Percentiles rank a stretch among this genome's conserved stretches.
These are phyloP conservation scores for Cheilosia soror DNA, from an alignment of 2,888 invertebrate genomes.

Conservation along the genomic window DNA sequence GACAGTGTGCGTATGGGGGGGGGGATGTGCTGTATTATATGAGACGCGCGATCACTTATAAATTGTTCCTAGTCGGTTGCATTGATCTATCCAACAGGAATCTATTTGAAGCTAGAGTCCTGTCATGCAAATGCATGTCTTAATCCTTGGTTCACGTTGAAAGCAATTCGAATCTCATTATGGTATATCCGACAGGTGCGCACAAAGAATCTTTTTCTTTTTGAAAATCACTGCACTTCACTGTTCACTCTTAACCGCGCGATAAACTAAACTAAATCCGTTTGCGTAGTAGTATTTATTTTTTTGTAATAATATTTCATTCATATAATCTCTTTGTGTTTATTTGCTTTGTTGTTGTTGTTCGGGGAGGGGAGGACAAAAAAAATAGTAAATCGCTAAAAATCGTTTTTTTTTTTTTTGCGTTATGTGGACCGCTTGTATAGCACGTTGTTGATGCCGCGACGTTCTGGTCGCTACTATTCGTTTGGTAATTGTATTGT, in stretches of 20 bases:
- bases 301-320: constrained; percentile 29
- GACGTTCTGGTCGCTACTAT: constrained; percentile 83
- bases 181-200: constrained; percentile 69
- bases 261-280: constrained; percentile 27
- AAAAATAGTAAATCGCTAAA: constrained; percentile 41
- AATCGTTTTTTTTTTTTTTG: constrained; percentile 53
- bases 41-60: constrained; percentile 43
- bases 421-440: constrained; percentile 71
- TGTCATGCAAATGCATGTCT: constrained; percentile 54
- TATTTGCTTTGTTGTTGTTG: constrained; percentile 40
- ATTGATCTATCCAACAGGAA: constrained; percentile 62
- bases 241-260: constrained; percentile 52
- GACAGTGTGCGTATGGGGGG: constrained; percentile 39
- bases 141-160: constrained; percentile 37
- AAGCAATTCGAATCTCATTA: background rate
- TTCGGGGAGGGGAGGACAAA: constrained; percentile 13
- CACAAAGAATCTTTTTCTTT: constrained; percentile 34
- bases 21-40: constrained; percentile 36
- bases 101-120: background rate
- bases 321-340: constrained; percentile 52
- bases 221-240: constrained; percentile 27
- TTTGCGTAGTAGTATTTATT: constrained; percentile 33
- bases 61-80: constrained; percentile 51
- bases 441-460: constrained; percentile 83
- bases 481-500: constrained; percentile 79